phyloP scores from a whole-genome alignment of 1,140 invertebrate genomes.

The Drosophila grimshawi region DNA sequence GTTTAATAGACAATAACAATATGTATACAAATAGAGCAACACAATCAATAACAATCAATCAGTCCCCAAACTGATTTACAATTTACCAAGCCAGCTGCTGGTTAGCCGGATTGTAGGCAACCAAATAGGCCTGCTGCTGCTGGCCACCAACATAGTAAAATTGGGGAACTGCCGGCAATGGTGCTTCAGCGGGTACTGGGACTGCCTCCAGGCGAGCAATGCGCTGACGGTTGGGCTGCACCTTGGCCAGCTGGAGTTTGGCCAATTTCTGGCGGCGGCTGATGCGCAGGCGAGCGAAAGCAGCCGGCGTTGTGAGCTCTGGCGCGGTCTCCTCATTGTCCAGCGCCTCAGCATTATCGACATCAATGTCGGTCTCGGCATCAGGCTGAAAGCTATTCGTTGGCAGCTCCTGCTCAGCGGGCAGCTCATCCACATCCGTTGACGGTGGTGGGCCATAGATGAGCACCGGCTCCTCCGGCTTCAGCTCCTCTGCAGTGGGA shows the following conservation, averaged over 20 bases:
- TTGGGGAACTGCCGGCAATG: slow-evolving; percentile 33
- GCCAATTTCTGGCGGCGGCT: slow-evolving; percentile 59
- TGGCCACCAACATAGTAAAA: slow-evolving; percentile 59
- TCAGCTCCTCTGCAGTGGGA: slow-evolving; percentile 70
- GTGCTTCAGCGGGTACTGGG: slow-evolving; percentile 49
- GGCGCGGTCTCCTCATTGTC: slow-evolving; percentile 65
- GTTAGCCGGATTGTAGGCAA: slow-evolving; percentile 54
- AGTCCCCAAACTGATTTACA: not conserved
- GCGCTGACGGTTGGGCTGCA: slow-evolving; percentile 45
- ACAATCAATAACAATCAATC: slow-evolving; percentile 28
- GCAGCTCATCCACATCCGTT: slow-evolving; percentile 43
- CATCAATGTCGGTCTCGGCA: slow-evolving; percentile 24
- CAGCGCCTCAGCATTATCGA: slow-evolving; percentile 50
- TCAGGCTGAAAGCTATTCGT: slow-evolving; percentile 56
- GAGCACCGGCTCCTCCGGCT: slow-evolving; percentile 66
- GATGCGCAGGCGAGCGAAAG: slow-evolving; percentile 55
- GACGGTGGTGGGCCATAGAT: slow-evolving; percentile 71
- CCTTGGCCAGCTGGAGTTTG: slow-evolving; percentile 60
- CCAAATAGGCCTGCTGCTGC: slow-evolving; percentile 64
- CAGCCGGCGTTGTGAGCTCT: slow-evolving; percentile 51
- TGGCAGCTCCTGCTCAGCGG: slow-evolving; percentile 37
- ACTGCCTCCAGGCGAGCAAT: slow-evolving; percentile 66
- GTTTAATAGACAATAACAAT: slow-evolving; percentile 32
- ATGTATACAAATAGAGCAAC: not conserved
- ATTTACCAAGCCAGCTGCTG: slow-evolving; percentile 64